A percentile compares a stretch with the other conserved stretches of the same genome.
phyloP scores from a whole-genome alignment of 2,797 vertebrate species.

The Cyclopterus lumpus region DNA sequence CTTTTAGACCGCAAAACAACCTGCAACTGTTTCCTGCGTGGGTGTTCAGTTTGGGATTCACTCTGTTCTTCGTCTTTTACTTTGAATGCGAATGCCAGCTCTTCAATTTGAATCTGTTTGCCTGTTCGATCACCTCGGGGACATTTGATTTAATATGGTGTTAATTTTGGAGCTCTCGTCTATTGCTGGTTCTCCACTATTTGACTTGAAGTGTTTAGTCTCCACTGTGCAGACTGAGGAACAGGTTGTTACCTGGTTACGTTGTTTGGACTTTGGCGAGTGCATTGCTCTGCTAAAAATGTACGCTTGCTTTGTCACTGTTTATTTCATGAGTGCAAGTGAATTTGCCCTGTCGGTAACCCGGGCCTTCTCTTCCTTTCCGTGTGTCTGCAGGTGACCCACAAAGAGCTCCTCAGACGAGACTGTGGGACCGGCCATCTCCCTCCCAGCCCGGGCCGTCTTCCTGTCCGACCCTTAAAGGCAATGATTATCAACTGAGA shows the following conservation, averaged over 20 bases:
- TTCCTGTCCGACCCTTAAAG: conserved; percentile 55
- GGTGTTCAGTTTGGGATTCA: conserved; percentile 31
- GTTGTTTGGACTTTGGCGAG: conserved; percentile 35
- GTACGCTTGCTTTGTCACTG: conserved; percentile 35
- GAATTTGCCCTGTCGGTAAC: conserved; percentile 42
- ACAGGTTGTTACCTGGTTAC: conserved; percentile 41
- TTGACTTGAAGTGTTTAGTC: conserved; percentile 14
- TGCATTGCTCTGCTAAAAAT: conserved; percentile 20
- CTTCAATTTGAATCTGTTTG: conserved; percentile 21
- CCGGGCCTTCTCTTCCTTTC: conserved; percentile 30
- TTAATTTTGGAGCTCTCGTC: conserved; percentile 6
- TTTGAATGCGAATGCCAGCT: conserved; percentile 3
- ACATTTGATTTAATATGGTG: background rate
- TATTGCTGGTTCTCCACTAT: background rate
- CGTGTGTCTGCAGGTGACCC: conserved; percentile 83
- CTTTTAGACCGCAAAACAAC: conserved; percentile 19
- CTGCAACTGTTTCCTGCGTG: conserved; percentile 31
- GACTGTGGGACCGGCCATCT: conserved; percentile 73
- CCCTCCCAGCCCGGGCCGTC: conserved; percentile 42
- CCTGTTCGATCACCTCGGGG: background rate
- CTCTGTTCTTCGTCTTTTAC: background rate
- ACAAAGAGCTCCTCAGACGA: conserved; percentile 72
- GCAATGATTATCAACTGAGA: conserved; percentile 56
- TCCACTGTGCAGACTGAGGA: conserved; percentile 8
- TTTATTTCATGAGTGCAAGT: conserved; percentile 24